Evolutionary conservation across 2,888 invertebrate species (phyloP).

Genomic region (Melangyna quadrimaculata): DNA sequence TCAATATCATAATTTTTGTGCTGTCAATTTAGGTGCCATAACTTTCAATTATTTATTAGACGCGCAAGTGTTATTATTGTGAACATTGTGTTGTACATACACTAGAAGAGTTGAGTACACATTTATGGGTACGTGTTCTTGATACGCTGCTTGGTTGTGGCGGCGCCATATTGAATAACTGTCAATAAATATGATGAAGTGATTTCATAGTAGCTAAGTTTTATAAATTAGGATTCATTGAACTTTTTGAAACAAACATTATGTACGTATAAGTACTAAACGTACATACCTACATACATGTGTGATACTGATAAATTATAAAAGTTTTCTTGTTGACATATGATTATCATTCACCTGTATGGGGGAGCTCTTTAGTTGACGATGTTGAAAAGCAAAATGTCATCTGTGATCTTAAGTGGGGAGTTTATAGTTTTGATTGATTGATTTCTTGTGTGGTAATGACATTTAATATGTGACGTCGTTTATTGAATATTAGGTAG

Average conservation of each 20-base stretch:
- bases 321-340: slow-evolving; percentile 23
- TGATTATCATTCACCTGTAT: slow-evolving; percentile 9
- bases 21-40: slow-evolving; percentile 55
- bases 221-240: slow-evolving; percentile 61
- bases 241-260: slow-evolving; percentile 45
- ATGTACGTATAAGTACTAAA: neutral
- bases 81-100: slow-evolving; percentile 1
- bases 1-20: slow-evolving; percentile 20
- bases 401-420: slow-evolving; percentile 37
- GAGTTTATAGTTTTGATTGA: slow-evolving; percentile 39
- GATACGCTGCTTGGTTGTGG: neutral
- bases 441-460: slow-evolving; percentile 37
- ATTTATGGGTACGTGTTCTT: slow-evolving; percentile 14
- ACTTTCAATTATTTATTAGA: slow-evolving; percentile 52
- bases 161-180: slow-evolving; percentile 31
- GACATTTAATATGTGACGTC: slow-evolving; percentile 20
- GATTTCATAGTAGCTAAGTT: slow-evolving; percentile 38
- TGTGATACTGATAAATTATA: slow-evolving; percentile 22
- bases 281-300: neutral
- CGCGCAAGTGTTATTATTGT: slow-evolving; percentile 1
- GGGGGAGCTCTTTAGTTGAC: slow-evolving; percentile 6
- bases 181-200: slow-evolving; percentile 62
- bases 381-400: slow-evolving; percentile 38
- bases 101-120: neutral
- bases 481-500: neutral